Percentiles rank a stretch among this genome's conserved stretches.
phyloP scores from a whole-genome alignment of 64 coral and sea anemone species.

The Orbicella faveolata region DNA sequence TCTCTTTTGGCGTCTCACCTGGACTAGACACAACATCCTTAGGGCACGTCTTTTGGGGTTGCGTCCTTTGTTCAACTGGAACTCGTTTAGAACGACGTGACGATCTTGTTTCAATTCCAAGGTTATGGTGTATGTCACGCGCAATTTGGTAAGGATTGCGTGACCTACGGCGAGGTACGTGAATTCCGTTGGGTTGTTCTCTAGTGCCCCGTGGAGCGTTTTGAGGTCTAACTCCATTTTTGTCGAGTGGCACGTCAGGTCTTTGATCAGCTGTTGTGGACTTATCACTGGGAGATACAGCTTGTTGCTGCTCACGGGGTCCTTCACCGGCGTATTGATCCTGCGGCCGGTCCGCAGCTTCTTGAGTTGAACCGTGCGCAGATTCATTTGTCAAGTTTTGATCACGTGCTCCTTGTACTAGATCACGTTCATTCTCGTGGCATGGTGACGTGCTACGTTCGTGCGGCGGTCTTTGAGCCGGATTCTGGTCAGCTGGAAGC shows the following conservation, averaged over 20 bases:
- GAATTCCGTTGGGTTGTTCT: slow-evolving; percentile 30
- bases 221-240: slow-evolving; percentile 23
- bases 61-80: neutral
- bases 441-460: neutral
- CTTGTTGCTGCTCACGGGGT: slow-evolving; percentile 23
- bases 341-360: neutral
- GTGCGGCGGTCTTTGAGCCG: neutral
- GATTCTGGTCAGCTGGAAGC: slow-evolving; percentile 8
- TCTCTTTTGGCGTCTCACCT: slow-evolving; percentile 32
- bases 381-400: slow-evolving; percentile 5
- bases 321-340: slow-evolving; percentile 42
- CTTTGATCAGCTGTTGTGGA: neutral
- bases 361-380: neutral
- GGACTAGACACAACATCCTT: neutral
- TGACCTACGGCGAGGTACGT: slow-evolving; percentile 2
- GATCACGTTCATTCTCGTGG: slow-evolving; percentile 6
- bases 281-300: neutral
- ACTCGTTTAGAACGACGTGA: slow-evolving; percentile 6
- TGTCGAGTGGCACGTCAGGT: slow-evolving; percentile 1
- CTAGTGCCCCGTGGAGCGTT: neutral
- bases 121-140: slow-evolving; percentile 36
- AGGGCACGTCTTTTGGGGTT: neutral
- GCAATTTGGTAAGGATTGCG: slow-evolving; percentile 52
- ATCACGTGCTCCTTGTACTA: neutral
- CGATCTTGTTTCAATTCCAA: slow-evolving; percentile 30